phyloP scores from a whole-genome alignment of 2,113 vertebrate species.

The Rhinolophus sinicus region DNA sequence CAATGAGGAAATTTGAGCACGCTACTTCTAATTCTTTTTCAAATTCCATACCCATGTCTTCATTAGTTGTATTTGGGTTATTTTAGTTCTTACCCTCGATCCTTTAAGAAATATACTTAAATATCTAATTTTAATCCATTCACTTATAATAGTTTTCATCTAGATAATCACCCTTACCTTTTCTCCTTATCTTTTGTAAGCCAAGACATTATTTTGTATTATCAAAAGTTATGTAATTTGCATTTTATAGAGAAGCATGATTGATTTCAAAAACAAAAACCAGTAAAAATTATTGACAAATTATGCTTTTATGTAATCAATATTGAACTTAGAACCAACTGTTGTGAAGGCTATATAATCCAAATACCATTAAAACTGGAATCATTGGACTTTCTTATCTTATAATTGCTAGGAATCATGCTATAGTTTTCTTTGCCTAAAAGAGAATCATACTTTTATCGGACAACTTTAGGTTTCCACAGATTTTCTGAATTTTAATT shows the following conservation, averaged over 20 bases:
- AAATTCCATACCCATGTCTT: not conserved
- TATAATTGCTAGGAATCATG: not conserved
- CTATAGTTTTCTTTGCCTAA: not conserved
- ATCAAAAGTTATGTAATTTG: not conserved
- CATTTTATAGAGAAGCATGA: not conserved
- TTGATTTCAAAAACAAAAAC: not conserved
- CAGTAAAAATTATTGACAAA: not conserved
- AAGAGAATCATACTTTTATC: not conserved
- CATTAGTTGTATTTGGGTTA: not conserved
- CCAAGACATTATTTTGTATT: not conserved
- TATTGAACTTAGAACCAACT: not conserved
- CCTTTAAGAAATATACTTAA: not conserved
- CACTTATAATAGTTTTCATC: not conserved
- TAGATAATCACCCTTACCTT: not conserved
- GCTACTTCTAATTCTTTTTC: not conserved
- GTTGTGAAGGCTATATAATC: not conserved
- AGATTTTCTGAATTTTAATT: not conserved
- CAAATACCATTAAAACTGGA: not conserved
- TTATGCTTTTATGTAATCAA: not conserved
- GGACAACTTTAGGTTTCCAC: not conserved
- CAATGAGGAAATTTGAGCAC: not conserved
- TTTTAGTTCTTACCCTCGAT: not conserved
- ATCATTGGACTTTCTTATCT: not conserved
- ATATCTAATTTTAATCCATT: not conserved
- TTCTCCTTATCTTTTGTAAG: not conserved